Percentiles rank a stretch among this genome's conserved stretches.
phyloP scores from a whole-genome alignment of 2,113 vertebrate genomes.

The Chlamydotis undulata region DNA sequence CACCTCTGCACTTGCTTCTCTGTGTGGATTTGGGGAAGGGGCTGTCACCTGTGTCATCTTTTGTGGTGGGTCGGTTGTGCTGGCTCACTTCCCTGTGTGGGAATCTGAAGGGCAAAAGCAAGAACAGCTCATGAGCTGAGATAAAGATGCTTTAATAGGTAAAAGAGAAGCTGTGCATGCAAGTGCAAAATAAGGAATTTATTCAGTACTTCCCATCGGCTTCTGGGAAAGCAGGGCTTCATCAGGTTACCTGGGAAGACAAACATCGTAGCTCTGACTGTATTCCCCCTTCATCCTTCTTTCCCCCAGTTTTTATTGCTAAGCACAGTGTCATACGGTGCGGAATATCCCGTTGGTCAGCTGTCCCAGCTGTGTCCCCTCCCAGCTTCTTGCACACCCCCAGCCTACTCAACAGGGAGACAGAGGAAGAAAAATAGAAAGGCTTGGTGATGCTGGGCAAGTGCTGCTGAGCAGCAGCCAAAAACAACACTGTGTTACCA shows the following conservation, averaged over 20 bases:
- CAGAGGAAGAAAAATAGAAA: background rate
- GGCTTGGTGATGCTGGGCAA: background rate
- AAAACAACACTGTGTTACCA: fast-evolving
- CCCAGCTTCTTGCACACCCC: background rate
- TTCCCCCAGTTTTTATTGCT: too few species aligned
- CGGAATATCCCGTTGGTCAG: too few species aligned
- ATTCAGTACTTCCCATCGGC: too few species aligned
- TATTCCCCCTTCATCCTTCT: too few species aligned
- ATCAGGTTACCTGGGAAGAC: too few species aligned
- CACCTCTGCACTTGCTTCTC: background rate
- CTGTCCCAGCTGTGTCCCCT: too few species aligned
- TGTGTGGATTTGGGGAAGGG: background rate
- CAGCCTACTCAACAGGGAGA: fast-evolving
- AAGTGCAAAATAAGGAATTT: background rate
- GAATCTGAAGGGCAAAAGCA: background rate
- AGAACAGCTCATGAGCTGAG: background rate
- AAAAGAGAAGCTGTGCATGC: background rate
- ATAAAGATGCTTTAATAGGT: background rate
- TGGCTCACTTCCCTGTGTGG: too few species aligned
- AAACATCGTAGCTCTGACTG: too few species aligned
- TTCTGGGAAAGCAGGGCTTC: too few species aligned
- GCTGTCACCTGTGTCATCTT: fast-evolving
- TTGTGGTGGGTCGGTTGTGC: background rate
- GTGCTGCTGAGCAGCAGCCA: background rate
- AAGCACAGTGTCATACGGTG: too few species aligned